phyloP scores from a whole-genome alignment of 2,797 vertebrate genomes.

The Scomberomorus guttatus region DNA sequence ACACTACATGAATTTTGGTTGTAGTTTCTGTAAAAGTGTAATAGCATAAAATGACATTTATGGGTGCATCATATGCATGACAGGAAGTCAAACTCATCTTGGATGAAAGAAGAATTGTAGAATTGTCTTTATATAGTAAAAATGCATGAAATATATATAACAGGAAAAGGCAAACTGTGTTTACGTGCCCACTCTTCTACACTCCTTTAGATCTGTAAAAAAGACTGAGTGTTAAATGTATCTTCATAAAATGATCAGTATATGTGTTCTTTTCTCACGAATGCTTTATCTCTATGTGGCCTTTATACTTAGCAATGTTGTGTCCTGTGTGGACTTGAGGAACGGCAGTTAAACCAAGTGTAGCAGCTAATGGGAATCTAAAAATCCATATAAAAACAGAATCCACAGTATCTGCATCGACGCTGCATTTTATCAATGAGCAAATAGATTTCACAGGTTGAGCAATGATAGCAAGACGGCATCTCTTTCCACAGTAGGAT shows the following conservation, averaged over 20 bases:
- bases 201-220: not conserved
- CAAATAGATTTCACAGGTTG: slow-evolving; percentile 40
- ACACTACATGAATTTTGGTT: slow-evolving; percentile 27
- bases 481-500: slow-evolving; percentile 51
- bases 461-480: slow-evolving; percentile 34
- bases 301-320: not conserved
- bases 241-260: not conserved
- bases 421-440: slow-evolving; percentile 15
- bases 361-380: slow-evolving; percentile 32
- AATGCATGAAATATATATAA: slow-evolving; percentile 56
- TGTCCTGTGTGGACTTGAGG: not conserved
- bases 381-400: slow-evolving; percentile 38
- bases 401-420: not conserved
- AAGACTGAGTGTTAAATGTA: not conserved
- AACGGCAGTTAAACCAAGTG: slow-evolving; percentile 15
- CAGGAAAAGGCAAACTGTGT: slow-evolving; percentile 7
- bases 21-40: slow-evolving; percentile 24
- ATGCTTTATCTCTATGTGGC: not conserved
- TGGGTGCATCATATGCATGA: slow-evolving; percentile 59
- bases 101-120: slow-evolving; percentile 5
- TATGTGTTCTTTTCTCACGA: not conserved
- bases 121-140: slow-evolving; percentile 21
- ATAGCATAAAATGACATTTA: slow-evolving; percentile 33
- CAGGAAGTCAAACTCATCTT: slow-evolving; percentile 21
- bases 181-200: not conserved